A percentile compares a stretch with the other conserved stretches of the same genome.
Evolutionary conservation across 2,113 vertebrate genomes (phyloP).

Genomic region (Acanthisitta chloris): DNA sequence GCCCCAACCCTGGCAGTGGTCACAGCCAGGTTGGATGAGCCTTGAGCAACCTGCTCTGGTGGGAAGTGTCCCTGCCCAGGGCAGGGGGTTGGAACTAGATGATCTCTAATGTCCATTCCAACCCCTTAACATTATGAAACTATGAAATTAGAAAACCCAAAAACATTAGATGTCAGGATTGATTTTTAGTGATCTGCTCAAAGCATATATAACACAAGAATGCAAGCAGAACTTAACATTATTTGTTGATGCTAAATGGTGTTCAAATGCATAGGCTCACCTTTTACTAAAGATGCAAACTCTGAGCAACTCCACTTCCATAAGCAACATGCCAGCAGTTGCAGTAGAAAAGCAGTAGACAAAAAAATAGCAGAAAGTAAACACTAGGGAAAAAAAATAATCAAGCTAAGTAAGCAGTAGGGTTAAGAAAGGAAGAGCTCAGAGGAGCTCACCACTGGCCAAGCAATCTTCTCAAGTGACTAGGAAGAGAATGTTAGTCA

Average conservation of each 20-base stretch:
- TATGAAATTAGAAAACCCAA: background rate
- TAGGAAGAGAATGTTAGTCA: background rate
- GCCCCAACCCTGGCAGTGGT: too few relatives aligned
- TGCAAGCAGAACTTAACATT: background rate
- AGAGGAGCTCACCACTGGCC: background rate
- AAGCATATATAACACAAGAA: background rate
- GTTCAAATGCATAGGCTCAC: background rate
- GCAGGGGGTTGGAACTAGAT: too few relatives aligned
- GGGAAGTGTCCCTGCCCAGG: too few relatives aligned
- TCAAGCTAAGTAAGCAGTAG: too few relatives aligned
- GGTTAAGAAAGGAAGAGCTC: background rate
- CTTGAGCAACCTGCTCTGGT: too few relatives aligned
- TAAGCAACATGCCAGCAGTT: background rate
- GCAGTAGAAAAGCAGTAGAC: background rate
- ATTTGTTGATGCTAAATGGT: background rate
- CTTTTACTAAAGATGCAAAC: background rate
- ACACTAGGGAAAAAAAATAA: too few relatives aligned
- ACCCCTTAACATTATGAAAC: too few relatives aligned
- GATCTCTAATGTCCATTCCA: too few relatives aligned
- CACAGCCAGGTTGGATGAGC: too few relatives aligned
- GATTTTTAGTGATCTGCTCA: background rate
- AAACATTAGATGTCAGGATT: background rate
- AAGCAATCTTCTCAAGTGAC: background rate
- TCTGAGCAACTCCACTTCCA: background rate
- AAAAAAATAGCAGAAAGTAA: background rate